These are phyloP conservation scores for roundworm (Caenorhabditis elegans) DNA, from an alignment of 1,140 invertebrate species.

Conservation along the genomic window WBcel235 BX284603.4:3754501-3755000, in stretches of 20 bases:
- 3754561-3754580: background rate
- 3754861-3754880: no score
- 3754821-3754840: no score
- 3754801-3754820: no score
- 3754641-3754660: conserved; percentile 41
- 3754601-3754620: conserved; percentile 57
- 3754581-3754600: background rate
- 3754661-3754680: conserved; percentile 58
- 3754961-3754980: no score
- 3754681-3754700: conserved; percentile 46
- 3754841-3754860: no score
- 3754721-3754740: conserved; percentile 56
- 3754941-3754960: no score
- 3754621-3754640: conserved; percentile 56
- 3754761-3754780: conserved; percentile 61
- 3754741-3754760: conserved; percentile 59
- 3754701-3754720: conserved; percentile 57
- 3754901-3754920: no score
- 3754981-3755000: no score
- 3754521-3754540: conserved; percentile 62
- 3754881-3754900: no score
- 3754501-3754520: conserved; percentile 62
- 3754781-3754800: conserved; percentile 52
- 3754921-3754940: no score
- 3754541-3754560: conserved; percentile 57